phyloP scores from a whole-genome alignment of 2,797 vertebrate species.

The Carapus acus region DNA sequence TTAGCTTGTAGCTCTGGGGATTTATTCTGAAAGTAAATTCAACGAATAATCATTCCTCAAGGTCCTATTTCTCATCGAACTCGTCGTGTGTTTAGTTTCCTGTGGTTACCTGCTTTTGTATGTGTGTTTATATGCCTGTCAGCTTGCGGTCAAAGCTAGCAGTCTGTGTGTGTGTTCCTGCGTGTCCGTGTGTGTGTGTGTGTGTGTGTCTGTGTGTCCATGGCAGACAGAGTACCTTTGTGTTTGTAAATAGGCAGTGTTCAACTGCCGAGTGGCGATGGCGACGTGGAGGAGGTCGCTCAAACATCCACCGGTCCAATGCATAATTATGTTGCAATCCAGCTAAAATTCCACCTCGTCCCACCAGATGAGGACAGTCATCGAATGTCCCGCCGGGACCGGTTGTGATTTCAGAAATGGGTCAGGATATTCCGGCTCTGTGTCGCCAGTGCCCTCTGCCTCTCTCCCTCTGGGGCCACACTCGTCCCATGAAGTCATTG shows the following conservation, averaged over 20 bases:
- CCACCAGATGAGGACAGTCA: too few relatives aligned
- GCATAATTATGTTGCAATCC: constrained; percentile 43
- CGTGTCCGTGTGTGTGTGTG: constrained; percentile 4
- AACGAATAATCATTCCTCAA: too few relatives aligned
- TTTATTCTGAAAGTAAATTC: too few relatives aligned
- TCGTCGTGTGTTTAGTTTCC: background rate
- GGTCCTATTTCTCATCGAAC: too few relatives aligned
- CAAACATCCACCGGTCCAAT: constrained; percentile 31
- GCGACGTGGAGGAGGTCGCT: constrained; percentile 23
- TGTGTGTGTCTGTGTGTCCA: constrained; percentile 17
- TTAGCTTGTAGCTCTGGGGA: too few relatives aligned
- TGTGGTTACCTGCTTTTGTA: constrained; percentile 16
- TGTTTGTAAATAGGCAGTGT: constrained; percentile 49
- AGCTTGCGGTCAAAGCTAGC: constrained; percentile 29
- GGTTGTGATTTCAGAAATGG: too few relatives aligned
- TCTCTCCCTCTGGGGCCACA: constrained; percentile 37
- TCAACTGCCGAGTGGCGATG: constrained; percentile 36
- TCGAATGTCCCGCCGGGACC: too few relatives aligned
- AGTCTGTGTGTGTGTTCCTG: background rate
- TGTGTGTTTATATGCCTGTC: constrained; percentile 24
- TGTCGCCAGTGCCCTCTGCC: constrained; percentile 22
- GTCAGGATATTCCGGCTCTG: constrained; percentile 10
- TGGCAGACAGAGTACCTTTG: constrained; percentile 58
- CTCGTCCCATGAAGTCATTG: constrained; percentile 56
- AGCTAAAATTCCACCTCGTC: constrained; percentile 42